phyloP scores from a whole-genome alignment of 2,113 vertebrate genomes.

The Elachura formosa region DNA sequence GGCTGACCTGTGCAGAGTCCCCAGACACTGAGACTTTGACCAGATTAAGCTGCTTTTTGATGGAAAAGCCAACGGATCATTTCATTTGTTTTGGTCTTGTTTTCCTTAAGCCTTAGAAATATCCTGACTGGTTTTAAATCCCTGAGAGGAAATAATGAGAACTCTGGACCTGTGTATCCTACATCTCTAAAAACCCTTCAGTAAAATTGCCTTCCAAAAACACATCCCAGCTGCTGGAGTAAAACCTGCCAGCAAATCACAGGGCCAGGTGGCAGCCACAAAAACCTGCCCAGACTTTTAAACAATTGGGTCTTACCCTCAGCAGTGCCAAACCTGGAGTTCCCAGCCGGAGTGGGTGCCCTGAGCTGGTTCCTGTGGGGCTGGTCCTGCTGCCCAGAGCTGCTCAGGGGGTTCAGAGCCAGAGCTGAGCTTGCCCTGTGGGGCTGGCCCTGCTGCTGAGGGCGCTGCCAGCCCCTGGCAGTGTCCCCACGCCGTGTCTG shows the following conservation, averaged over 20 bases:
- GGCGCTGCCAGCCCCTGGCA: background rate
- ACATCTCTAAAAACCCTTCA: background rate
- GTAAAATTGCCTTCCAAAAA: background rate
- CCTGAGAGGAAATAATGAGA: background rate
- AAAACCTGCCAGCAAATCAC: background rate
- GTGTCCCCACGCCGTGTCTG: background rate
- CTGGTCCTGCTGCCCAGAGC: fast-evolving
- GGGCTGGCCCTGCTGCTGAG: background rate
- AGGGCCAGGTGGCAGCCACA: background rate
- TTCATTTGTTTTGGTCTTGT: background rate
- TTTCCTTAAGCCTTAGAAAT: background rate
- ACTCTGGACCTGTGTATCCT: background rate
- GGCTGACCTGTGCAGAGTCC: background rate
- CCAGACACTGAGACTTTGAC: background rate
- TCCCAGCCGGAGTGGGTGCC: background rate
- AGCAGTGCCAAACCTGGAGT: fast-evolving
- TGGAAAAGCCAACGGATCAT: background rate
- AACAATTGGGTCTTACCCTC: background rate
- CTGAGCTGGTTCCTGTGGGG: background rate
- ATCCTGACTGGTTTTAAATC: background rate
- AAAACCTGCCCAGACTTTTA: background rate
- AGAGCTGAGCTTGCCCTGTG: background rate
- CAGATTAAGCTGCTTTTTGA: background rate
- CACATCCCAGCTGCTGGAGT: background rate
- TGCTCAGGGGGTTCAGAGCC: too few relatives aligned